phyloP scores from a whole-genome alignment of 2,797 vertebrate species.

The Mormyrops attenuatus region DNA sequence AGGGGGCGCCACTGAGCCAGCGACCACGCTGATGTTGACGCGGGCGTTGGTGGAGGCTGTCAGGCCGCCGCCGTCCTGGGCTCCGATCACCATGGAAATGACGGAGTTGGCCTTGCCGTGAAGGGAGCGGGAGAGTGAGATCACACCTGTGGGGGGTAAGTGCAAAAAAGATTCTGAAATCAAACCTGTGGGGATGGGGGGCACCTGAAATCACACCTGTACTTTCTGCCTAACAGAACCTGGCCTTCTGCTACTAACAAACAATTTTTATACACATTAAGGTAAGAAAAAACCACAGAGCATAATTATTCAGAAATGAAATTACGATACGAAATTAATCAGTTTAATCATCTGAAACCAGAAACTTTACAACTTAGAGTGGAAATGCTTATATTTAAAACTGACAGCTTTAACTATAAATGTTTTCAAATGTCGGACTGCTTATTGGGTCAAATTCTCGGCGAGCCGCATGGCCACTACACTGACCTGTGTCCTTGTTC shows the following conservation, averaged over 20 bases:
- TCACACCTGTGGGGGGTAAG: conserved; percentile 62
- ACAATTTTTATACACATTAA: neutral
- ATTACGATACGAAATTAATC: neutral
- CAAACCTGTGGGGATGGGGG: neutral
- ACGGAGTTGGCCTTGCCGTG: conserved; percentile 82
- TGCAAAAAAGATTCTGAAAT: neutral
- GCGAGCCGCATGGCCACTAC: neutral
- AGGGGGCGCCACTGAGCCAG: conserved; percentile 76
- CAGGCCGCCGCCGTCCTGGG: conserved; percentile 80
- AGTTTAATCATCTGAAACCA: neutral
- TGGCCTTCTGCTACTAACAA: neutral
- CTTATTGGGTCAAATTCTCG: neutral
- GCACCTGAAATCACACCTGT: neutral
- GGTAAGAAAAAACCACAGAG: neutral
- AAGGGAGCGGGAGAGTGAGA: conserved; percentile 83
- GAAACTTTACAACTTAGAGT: no score
- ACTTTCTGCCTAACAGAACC: neutral
- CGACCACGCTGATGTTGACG: conserved; percentile 89
- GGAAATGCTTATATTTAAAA: neutral
- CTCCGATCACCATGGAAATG: conserved; percentile 81
- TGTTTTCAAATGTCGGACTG: neutral
- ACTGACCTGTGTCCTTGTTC: conserved; percentile 83
- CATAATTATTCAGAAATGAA: neutral
- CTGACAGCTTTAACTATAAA: neutral
- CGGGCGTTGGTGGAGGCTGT: conserved; percentile 72